Evolutionary conservation across 2,113 vertebrate species (phyloP).

Genomic region (Cairina moschata): DNA sequence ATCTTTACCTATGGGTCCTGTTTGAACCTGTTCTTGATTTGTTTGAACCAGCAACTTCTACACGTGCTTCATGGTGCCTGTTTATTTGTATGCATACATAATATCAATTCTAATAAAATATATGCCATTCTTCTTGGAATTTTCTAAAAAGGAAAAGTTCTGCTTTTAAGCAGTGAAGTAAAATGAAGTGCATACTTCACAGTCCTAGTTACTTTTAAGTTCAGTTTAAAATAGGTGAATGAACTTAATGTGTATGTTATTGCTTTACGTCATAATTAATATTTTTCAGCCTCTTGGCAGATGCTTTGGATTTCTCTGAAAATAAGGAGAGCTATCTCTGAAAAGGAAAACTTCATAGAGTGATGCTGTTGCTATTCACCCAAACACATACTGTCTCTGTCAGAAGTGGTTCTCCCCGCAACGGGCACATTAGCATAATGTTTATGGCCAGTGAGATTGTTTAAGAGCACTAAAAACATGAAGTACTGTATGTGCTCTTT

Average conservation of each 20-base stretch:
- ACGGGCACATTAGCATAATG: slow-evolving; percentile 60
- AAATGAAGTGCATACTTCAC: not conserved
- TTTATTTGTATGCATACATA: not conserved
- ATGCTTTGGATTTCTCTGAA: slow-evolving; percentile 26
- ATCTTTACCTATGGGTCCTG: not conserved
- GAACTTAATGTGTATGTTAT: not conserved
- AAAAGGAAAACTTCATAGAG: slow-evolving; percentile 12
- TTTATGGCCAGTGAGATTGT: slow-evolving; percentile 67
- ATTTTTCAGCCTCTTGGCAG: not conserved
- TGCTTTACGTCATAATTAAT: not conserved
- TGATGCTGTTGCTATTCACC: slow-evolving; percentile 37
- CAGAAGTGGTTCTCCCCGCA: slow-evolving; percentile 42
- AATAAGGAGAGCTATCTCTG: not conserved
- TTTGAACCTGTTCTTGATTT: not conserved
- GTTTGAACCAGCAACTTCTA: not conserved
- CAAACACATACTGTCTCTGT: slow-evolving; percentile 14
- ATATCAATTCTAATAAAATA: not conserved
- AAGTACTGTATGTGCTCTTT: slow-evolving; percentile 56
- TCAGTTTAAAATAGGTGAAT: not conserved
- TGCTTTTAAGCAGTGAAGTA: not conserved
- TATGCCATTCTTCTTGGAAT: not conserved
- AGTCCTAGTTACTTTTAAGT: not conserved
- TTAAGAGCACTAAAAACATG: slow-evolving; percentile 53
- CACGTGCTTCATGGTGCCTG: not conserved
- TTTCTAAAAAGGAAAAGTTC: not conserved